These are phyloP conservation scores for Blomia tropicalis DNA, from an alignment of 2,888 invertebrate genomes.

Conservation along the genomic window DNA sequence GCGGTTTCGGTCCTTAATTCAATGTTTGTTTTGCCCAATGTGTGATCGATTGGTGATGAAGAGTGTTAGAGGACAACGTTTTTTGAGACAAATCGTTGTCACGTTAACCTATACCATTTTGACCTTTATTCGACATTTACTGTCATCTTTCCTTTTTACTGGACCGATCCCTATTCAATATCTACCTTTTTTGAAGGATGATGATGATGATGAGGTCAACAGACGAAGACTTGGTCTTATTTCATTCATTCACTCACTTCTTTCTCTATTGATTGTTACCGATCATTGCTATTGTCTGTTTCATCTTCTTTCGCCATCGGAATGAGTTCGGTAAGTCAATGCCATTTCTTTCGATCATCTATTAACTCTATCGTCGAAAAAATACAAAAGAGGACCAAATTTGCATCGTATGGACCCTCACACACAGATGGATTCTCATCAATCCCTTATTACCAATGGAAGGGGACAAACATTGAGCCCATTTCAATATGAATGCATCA, in stretches of 20 bases:
- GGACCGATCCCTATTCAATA: not conserved
- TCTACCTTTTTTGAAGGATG: not conserved
- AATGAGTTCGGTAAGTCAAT: not conserved
- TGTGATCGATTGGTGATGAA: not conserved
- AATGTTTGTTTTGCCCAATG: not conserved
- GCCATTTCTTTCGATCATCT: too few species aligned
- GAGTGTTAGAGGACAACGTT: too few species aligned
- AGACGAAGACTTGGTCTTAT: not conserved
- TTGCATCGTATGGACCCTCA: too few species aligned
- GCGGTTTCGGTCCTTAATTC: too few species aligned
- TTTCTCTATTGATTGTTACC: too few species aligned
- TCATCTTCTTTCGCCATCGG: not conserved
- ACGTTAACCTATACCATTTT: not conserved
- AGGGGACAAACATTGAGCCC: too few species aligned
- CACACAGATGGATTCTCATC: too few species aligned
- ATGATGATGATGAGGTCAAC: not conserved
- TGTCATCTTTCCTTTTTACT: conserved; percentile 4
- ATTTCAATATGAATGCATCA: conserved; percentile 13
- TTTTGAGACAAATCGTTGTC: too few species aligned
- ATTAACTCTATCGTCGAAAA: not conserved
- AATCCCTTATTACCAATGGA: not conserved
- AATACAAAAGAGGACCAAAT: too few species aligned
- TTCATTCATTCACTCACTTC: too few species aligned
- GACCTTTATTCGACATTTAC: conserved; percentile 17
- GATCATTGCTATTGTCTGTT: not conserved